Evolutionary conservation across 2,888 invertebrate species (phyloP), one percentile per base, ranked within the genome.

Genomic region (Xiphydria camelus): DNA sequence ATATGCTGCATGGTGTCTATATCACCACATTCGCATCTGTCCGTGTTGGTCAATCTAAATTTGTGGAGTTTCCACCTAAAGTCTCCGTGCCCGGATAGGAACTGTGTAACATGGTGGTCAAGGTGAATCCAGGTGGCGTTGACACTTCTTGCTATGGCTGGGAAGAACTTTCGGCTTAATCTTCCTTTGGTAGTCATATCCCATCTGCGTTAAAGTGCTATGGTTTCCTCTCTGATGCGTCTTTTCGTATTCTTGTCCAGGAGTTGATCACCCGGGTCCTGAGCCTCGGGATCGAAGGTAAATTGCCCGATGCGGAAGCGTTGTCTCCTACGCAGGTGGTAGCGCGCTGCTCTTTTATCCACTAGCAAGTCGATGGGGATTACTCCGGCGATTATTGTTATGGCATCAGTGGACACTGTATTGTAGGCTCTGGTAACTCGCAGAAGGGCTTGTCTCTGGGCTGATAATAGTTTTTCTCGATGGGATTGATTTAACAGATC

Each of bases 401-500:
- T 2, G 7, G 37, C 31, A 4, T 31, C 38, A 3, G 12, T 7
- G 2, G 45, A 33, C 0, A 17, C 15, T 7, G 42, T 34, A 2
- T 31, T 4, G 7, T 42, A 49, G 1, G 45, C 41, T 1, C 12
- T 17, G 17, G 41, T 38, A 12, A 33, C 17, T 5, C 12, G 4
- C 1, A 40, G 0, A 1, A 48, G 19, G 0, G 14, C 31, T 3
- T 6, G 12, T 29, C 45, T 17, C 3, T 41, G 41, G 4, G 10
- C 7, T 2, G 9, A 21, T 1, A 2, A n/a, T 7, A 41, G 18
- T n/a, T n/a, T n/a, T n/a, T n/a, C n/a, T 9, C 10, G 4, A 1
- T 4, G 2, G 1, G 21, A n/a, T n/a, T 2, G 6, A 2, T 17
- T 22, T 1, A 21, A 4, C 21, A 15, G 9, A 14, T 23, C 38